Percentiles rank a stretch among this genome's conserved stretches.
Evolutionary conservation across 2,113 vertebrate species (phyloP).

Genomic region (Felis catus): DNA sequence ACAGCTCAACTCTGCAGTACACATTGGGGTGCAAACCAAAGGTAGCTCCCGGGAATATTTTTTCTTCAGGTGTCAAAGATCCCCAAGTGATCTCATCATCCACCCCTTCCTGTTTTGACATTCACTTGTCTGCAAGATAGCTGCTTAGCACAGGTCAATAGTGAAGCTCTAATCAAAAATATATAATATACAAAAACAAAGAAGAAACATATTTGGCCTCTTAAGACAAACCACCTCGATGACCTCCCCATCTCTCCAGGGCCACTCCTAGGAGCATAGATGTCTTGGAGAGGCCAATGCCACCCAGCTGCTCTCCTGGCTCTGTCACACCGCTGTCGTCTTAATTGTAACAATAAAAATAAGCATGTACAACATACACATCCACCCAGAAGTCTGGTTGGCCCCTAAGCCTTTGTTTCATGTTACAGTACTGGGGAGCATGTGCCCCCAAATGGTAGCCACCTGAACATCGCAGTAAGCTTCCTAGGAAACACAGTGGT

Average conservation of each 20-base stretch:
- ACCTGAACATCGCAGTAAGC: background rate
- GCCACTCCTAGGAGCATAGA: background rate
- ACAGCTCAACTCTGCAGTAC: constrained; percentile 31
- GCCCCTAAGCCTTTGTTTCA: constrained; percentile 74
- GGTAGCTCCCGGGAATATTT: constrained; percentile 44
- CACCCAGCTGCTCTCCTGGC: constrained; percentile 80
- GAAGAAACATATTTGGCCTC: constrained; percentile 60
- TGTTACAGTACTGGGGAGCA: constrained; percentile 71
- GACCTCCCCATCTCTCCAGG: background rate
- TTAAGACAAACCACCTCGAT: constrained; percentile 41
- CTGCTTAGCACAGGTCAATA: constrained; percentile 73
- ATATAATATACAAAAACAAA: constrained; percentile 50
- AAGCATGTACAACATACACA: constrained; percentile 75
- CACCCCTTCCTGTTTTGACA: constrained; percentile 44
- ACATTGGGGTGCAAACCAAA: background rate
- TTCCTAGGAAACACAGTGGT: constrained; percentile 15
- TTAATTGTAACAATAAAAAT: constrained; percentile 73
- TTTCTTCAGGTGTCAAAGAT: constrained; percentile 58
- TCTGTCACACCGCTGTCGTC: constrained; percentile 31
- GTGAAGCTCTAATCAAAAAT: constrained; percentile 58
- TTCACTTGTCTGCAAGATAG: constrained; percentile 63
- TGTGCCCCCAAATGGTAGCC: background rate
- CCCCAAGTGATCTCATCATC: background rate
- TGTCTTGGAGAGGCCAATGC: constrained; percentile 50
- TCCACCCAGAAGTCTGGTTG: constrained; percentile 56